Percentiles rank a stretch among this genome's conserved stretches.
These are phyloP conservation scores for Dynastes tityus DNA, from an alignment of 2,888 invertebrate genomes.

Conservation along the genomic window DNA sequence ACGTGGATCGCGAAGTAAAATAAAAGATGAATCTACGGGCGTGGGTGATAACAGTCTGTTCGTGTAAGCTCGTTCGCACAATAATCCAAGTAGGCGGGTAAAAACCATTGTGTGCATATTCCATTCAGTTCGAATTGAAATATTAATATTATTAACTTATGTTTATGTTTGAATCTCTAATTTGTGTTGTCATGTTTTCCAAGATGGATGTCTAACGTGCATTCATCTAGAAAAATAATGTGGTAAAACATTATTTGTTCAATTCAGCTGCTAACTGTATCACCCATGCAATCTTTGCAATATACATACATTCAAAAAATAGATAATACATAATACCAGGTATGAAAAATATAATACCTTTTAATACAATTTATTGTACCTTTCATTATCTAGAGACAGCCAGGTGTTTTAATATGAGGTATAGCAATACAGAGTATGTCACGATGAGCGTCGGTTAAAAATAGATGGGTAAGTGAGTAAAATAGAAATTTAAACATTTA, in stretches of 20 bases:
- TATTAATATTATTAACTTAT: conserved; percentile 57
- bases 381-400: too few relatives aligned
- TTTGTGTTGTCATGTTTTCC: conserved; percentile 52
- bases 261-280: too few relatives aligned
- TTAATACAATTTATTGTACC: too few relatives aligned
- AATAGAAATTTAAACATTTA: too few relatives aligned
- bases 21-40: conserved; percentile 50
- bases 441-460: too few relatives aligned
- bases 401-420: too few relatives aligned
- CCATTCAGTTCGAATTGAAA: conserved; percentile 57
- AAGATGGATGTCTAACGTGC: conserved; percentile 44
- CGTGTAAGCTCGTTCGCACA: conserved; percentile 55
- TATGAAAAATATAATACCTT: too few relatives aligned
- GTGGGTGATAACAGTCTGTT: conserved; percentile 56
- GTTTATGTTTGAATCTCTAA: conserved; percentile 53
- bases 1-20: conserved; percentile 45
- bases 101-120: conserved; percentile 57
- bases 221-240: conserved; percentile 24
- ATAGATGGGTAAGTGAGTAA: too few relatives aligned
- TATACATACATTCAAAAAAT: too few relatives aligned
- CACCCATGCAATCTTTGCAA: too few relatives aligned
- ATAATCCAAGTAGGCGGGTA: conserved; percentile 53
- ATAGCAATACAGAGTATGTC: too few relatives aligned
- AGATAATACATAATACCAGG: too few relatives aligned
- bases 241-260: background rate